Evolutionary conservation across 2,113 vertebrate species (phyloP).

Genomic region (Oreochromis tanganicae): DNA sequence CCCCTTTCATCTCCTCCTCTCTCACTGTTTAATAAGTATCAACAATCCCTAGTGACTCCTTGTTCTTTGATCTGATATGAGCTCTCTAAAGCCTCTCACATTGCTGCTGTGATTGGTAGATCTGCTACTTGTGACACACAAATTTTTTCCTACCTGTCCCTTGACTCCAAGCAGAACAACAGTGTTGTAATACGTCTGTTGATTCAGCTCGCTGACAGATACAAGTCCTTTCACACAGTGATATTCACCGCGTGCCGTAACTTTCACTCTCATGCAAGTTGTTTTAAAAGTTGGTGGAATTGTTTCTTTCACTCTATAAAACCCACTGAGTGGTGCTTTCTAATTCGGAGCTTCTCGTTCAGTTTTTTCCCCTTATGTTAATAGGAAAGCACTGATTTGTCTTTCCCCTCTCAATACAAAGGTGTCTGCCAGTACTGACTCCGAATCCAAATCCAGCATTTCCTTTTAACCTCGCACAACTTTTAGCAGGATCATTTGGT

Average conservation of each 20-base stretch:
- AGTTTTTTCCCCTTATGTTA: neutral
- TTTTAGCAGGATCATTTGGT: neutral
- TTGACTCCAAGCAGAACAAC: neutral
- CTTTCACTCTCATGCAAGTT: neutral
- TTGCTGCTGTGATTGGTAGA: neutral
- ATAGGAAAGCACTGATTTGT: neutral
- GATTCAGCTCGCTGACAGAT: neutral
- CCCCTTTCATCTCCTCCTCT: neutral
- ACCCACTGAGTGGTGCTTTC: neutral
- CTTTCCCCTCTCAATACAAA: neutral
- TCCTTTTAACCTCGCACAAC: neutral
- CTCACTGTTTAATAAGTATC: neutral
- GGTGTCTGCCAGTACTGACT: neutral
- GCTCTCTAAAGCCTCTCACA: neutral
- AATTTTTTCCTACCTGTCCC: neutral
- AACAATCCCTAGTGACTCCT: neutral
- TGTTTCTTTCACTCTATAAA: neutral
- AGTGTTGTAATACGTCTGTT: neutral
- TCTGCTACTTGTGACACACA: neutral
- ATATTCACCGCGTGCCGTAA: neutral
- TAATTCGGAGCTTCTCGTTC: neutral
- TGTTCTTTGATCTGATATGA: conserved; percentile 19
- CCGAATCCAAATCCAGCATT: neutral
- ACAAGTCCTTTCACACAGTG: neutral
- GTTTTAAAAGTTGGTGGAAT: neutral